These are phyloP conservation scores for Mus pahari DNA, from an alignment of 2,113 vertebrate species.

Conservation along the genomic window DNA sequence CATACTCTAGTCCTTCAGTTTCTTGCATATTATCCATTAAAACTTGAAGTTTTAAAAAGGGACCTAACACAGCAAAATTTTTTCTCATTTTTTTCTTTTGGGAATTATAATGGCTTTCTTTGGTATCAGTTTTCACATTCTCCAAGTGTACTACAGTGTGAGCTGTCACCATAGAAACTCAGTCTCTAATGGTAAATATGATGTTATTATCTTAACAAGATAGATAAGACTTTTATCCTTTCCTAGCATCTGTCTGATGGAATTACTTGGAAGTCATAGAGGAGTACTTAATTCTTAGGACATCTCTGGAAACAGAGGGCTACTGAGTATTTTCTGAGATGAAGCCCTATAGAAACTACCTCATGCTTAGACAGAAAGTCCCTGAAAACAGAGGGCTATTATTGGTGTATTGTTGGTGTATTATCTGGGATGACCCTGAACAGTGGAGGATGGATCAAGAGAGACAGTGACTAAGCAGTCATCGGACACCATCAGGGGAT, in stretches of 20 bases:
- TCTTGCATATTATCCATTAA: neutral
- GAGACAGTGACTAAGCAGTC: neutral
- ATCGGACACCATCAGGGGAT: neutral
- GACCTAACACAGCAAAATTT: neutral
- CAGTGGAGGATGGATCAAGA: neutral
- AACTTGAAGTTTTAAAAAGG: neutral
- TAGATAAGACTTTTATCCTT: neutral
- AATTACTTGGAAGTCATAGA: neutral
- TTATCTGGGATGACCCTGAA: too few relatives aligned
- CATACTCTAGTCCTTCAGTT: neutral
- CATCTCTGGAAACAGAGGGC: neutral
- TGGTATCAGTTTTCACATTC: neutral
- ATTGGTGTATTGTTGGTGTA: neutral
- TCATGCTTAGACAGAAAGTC: neutral
- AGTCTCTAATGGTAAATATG: neutral
- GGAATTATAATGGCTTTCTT: neutral
- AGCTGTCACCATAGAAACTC: neutral
- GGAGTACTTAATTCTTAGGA: neutral
- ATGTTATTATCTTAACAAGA: neutral
- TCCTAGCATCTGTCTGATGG: neutral
- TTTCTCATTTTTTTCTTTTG: neutral
- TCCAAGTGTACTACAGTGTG: neutral
- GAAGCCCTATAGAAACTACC: neutral
- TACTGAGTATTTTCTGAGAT: neutral
- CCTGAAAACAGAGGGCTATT: neutral